Percentiles rank a stretch among this genome's conserved stretches.
Conservation (phyloP, 35 echinoderm and acorn worm species). For the Ptychodera flava region DNA sequence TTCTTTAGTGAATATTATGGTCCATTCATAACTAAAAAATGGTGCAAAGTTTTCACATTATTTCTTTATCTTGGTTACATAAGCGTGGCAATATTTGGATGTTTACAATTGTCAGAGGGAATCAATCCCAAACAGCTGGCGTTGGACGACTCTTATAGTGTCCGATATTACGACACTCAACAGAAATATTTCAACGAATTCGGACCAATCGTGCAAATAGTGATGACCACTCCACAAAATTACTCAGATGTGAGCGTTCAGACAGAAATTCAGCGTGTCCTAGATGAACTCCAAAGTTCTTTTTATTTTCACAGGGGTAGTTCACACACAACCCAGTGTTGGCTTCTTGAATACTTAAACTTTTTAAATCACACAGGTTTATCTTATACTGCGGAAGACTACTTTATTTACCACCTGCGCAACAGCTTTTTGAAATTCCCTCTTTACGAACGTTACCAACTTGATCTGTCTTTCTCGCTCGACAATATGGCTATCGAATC, state of each 20-base stretch:
- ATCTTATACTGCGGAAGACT: not conserved
- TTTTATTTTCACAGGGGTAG: constrained; percentile 10
- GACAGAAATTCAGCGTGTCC: not conserved
- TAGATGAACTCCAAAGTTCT: constrained; percentile 21
- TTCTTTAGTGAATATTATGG: constrained; percentile 61
- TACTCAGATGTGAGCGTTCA: constrained; percentile 25
- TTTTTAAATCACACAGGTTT: constrained; percentile 4
- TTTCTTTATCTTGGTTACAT: constrained; percentile 11
- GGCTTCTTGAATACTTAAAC: constrained; percentile 26
- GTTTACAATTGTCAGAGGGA: constrained; percentile 23
- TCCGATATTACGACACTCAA: constrained; percentile 14
- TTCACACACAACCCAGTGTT: constrained; percentile 32
- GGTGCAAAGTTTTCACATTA: not conserved
- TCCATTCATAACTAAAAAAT: constrained; percentile 27
- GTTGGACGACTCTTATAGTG: constrained; percentile 21
- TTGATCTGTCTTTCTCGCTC: constrained; percentile 21
- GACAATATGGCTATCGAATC: constrained; percentile 38
- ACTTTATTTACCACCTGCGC: constrained; percentile 4
- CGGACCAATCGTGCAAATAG: too few species aligned
- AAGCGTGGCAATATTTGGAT: constrained; percentile 35
- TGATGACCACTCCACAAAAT: not conserved
- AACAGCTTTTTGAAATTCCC: constrained; percentile 13
- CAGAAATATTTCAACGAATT: constrained; percentile 15
- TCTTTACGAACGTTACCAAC: constrained; percentile 22
- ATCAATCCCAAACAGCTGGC: constrained; percentile 22